phyloP scores from a whole-genome alignment of 2,113 vertebrate species.

The Ondatra zibethicus region DNA sequence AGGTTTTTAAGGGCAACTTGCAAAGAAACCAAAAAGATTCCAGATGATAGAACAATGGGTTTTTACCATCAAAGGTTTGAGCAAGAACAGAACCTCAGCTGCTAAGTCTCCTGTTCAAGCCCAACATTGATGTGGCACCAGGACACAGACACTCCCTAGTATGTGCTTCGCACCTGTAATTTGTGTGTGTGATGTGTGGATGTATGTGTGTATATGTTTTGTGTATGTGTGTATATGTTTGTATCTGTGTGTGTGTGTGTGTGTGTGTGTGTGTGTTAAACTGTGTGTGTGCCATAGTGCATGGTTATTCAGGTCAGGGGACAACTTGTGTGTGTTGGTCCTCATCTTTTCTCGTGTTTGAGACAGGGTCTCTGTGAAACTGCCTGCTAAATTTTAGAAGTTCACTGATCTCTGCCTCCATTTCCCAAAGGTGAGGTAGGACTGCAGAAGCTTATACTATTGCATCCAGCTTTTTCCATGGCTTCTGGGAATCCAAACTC shows the following conservation, averaged over 20 bases:
- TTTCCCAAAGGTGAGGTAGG: neutral
- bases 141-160: neutral
- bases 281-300: neutral
- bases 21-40: neutral
- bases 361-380: neutral
- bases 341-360: neutral
- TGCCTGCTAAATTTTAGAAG: neutral
- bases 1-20: neutral
- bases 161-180: neutral
- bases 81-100: neutral
- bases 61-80: neutral
- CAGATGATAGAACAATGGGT: neutral
- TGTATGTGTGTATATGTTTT: neutral
- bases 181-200: neutral
- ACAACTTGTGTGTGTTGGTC: neutral
- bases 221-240: neutral
- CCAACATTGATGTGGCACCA: neutral
- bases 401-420: neutral
- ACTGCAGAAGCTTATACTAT: too few species aligned
- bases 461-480: neutral
- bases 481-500: neutral
- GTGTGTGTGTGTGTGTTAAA: neutral
- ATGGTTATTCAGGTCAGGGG: neutral
- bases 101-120: neutral
- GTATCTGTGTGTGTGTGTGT: neutral